phyloP scores from a whole-genome alignment of 2,113 vertebrate species.

The Cranoglanis bouderius region DNA sequence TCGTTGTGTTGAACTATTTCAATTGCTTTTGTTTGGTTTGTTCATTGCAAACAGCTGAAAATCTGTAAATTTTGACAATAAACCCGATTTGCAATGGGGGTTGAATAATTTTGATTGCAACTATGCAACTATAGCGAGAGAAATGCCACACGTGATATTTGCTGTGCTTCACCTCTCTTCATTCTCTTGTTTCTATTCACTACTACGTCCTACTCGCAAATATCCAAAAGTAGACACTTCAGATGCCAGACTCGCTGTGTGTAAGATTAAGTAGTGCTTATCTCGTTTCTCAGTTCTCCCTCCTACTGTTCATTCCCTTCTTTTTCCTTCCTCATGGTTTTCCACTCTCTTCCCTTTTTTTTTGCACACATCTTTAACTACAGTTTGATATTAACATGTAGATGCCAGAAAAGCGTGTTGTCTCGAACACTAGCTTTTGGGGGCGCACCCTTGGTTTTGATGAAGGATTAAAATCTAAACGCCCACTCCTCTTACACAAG shows the following conservation, averaged over 20 bases:
- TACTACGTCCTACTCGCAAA: not conserved
- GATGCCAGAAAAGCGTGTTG: no score
- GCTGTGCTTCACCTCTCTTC: not conserved
- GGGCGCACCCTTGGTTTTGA: not conserved
- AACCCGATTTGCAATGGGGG: no score
- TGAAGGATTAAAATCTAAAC: not conserved
- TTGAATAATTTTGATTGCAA: no score
- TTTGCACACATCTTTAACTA: not conserved
- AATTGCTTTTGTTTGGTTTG: no score
- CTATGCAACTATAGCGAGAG: no score
- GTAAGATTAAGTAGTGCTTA: not conserved
- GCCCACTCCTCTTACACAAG: constrained; percentile 13
- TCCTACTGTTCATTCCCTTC: not conserved
- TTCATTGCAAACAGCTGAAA: no score
- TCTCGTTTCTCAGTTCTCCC: not conserved
- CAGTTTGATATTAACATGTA: not conserved
- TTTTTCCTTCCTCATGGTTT: not conserved
- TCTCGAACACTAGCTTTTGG: not conserved
- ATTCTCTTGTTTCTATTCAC: not conserved
- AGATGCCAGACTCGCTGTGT: not conserved
- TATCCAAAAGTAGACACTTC: not conserved
- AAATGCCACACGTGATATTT: not conserved
- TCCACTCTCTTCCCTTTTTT: not conserved
- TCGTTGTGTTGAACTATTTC: no score
- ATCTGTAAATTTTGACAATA: no score